Evolutionary conservation across 2,888 invertebrate species (phyloP).

Genomic region (Lasioglossum figueresi): DNA sequence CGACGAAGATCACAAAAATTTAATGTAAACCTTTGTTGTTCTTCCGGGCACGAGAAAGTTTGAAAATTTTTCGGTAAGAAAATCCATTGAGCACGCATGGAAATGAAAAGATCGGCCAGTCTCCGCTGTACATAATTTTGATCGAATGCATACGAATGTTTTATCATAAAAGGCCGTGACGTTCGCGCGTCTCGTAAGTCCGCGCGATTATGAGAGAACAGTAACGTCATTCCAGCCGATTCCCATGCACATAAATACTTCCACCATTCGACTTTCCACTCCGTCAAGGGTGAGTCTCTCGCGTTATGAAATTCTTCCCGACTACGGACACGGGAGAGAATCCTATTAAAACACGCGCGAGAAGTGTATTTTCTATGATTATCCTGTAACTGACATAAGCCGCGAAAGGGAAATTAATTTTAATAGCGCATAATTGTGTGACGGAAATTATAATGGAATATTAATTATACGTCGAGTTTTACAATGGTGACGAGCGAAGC

Average conservation of each 20-base stretch:
- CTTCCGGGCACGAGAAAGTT: background rate
- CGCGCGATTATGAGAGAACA: conserved; percentile 63
- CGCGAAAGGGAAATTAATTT: background rate
- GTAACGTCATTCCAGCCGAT: conserved; percentile 67
- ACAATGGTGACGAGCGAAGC: background rate
- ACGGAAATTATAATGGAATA: background rate
- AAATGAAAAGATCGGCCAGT: conserved; percentile 29
- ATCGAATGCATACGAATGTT: conserved; percentile 38
- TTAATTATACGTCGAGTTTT: background rate
- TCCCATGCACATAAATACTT: conserved; percentile 71
- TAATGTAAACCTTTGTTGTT: background rate
- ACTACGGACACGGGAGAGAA: background rate
- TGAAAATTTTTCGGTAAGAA: background rate
- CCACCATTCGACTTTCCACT: conserved; percentile 39
- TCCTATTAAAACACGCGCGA: conserved; percentile 31
- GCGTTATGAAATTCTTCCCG: conserved; percentile 51
- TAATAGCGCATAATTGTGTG: no score
- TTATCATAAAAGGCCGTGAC: conserved; percentile 43
- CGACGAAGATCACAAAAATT: background rate
- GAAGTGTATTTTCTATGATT: conserved; percentile 12
- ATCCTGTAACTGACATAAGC: background rate
- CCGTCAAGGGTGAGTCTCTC: conserved; percentile 33
- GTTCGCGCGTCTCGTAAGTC: conserved; percentile 52
- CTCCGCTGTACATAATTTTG: conserved; percentile 21
- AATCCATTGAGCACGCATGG: background rate